phyloP scores from a whole-genome alignment of 2,113 vertebrate species.

The Alectura lathami region DNA sequence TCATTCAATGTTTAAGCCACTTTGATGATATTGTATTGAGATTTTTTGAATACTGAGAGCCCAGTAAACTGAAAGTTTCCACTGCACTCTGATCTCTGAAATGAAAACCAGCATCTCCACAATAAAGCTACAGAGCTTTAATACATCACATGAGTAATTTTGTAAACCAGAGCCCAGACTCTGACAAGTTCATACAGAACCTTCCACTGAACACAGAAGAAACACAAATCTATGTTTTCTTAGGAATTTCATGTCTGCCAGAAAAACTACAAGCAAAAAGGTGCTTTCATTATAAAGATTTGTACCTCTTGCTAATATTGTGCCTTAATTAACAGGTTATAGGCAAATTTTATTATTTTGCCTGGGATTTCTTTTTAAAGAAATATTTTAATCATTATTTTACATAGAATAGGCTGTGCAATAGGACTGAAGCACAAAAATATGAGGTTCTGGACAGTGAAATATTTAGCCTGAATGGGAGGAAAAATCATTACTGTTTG shows the following conservation, averaged over 20 bases:
- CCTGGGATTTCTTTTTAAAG: background rate
- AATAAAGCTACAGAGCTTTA: background rate
- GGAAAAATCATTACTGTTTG: background rate
- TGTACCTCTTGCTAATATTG: background rate
- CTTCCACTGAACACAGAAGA: background rate
- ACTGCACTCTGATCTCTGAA: background rate
- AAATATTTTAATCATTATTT: background rate
- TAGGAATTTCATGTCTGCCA: background rate
- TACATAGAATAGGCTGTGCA: background rate
- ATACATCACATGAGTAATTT: background rate
- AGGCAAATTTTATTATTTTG: background rate
- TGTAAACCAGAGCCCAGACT: background rate
- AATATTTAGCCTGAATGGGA: background rate
- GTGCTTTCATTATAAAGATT: background rate
- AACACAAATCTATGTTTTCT: background rate
- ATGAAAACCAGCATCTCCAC: background rate
- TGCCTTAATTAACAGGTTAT: background rate
- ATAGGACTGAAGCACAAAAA: background rate
- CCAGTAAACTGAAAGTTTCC: background rate
- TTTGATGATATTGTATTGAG: background rate
- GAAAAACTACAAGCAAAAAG: background rate
- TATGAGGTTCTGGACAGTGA: background rate
- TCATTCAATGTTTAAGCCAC: background rate
- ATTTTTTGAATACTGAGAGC: background rate
- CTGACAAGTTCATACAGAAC: background rate